These are phyloP conservation scores for Engystomops pustulosus DNA, from an alignment of 2,113 vertebrate species.

Conservation along the genomic window DNA sequence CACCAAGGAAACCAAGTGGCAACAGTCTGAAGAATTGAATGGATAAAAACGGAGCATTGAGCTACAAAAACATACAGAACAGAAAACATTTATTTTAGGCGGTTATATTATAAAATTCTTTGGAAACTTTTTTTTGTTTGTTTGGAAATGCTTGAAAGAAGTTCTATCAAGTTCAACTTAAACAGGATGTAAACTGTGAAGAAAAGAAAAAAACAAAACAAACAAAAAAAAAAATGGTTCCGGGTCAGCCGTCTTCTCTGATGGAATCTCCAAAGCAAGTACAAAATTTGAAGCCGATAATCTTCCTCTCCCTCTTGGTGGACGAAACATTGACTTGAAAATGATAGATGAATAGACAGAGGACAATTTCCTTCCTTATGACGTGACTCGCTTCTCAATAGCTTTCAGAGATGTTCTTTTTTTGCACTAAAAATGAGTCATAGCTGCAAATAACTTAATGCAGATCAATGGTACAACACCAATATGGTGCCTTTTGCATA, in stretches of 20 bases:
- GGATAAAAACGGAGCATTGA: slow-evolving; percentile 2
- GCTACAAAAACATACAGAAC: slow-evolving; percentile 15
- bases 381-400: neutral
- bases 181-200: slow-evolving; percentile 14
- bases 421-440: slow-evolving; percentile 13
- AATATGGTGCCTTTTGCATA: slow-evolving; percentile 38
- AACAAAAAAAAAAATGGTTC: neutral
- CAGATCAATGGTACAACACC: neutral
- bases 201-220: neutral
- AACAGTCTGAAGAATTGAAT: neutral
- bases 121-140: neutral
- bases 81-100: slow-evolving; percentile 8
- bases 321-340: neutral
- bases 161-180: neutral
- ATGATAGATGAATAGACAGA: neutral
- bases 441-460: slow-evolving; percentile 3
- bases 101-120: slow-evolving; percentile 12
- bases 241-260: neutral
- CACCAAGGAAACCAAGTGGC: neutral
- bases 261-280: neutral
- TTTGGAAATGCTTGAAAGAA: slow-evolving; percentile 35
- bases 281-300: neutral
- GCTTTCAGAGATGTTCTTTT: neutral
- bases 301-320: neutral
- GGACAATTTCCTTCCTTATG: neutral